phyloP scores from a whole-genome alignment of 2,113 vertebrate genomes.

The Bufo bufo region DNA sequence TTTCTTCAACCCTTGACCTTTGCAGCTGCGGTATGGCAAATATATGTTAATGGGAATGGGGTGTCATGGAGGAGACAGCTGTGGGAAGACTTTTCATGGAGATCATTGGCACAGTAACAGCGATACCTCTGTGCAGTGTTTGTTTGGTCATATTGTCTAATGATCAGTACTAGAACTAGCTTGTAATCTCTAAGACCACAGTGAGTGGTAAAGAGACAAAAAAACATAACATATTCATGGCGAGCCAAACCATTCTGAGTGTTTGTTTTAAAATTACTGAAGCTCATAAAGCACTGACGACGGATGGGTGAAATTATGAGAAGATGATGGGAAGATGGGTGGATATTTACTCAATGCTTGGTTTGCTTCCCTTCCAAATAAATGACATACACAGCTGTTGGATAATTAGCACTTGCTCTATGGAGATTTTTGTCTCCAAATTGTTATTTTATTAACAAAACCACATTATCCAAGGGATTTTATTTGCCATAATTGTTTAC shows the following conservation, averaged over 20 bases:
- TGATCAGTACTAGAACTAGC: background rate
- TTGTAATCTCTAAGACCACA: constrained; percentile 21
- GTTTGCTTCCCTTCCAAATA: constrained; percentile 53
- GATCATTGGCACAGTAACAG: background rate
- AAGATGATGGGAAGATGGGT: constrained; percentile 45
- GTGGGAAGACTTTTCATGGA: background rate
- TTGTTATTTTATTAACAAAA: constrained; percentile 52
- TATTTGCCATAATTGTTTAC: constrained; percentile 47
- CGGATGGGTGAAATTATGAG: constrained; percentile 31
- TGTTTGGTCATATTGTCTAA: constrained; percentile 35
- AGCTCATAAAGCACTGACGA: constrained; percentile 23
- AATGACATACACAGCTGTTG: constrained; percentile 56
- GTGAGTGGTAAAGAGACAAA: constrained; percentile 19
- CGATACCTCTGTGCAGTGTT: constrained; percentile 16
- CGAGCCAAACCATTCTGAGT: background rate
- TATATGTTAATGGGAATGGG: constrained; percentile 5
- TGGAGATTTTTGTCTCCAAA: constrained; percentile 48
- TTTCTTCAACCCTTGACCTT: background rate
- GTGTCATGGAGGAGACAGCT: constrained; percentile 13
- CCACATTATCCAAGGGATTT: constrained; percentile 36
- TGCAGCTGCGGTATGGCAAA: background rate
- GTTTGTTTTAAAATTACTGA: constrained; percentile 40
- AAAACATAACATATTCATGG: background rate
- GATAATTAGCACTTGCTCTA: constrained; percentile 54
- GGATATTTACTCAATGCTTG: constrained; percentile 34